phyloP scores from a whole-genome alignment of 2,113 vertebrate species.

The Mus musculus region DNA sequence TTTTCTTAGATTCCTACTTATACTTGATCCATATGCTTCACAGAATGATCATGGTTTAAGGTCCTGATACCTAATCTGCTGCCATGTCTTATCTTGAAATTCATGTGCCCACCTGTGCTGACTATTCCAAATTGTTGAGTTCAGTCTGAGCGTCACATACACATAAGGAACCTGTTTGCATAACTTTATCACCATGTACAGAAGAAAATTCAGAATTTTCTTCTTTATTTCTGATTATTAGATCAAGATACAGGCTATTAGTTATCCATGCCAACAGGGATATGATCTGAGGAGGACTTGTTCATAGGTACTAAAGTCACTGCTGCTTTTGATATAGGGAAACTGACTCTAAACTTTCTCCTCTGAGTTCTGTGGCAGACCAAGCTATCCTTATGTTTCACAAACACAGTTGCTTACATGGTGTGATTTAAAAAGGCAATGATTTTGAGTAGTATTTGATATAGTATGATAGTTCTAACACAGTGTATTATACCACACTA shows the following conservation, averaged over 20 bases:
- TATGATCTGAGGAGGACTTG: neutral
- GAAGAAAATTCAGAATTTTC: neutral
- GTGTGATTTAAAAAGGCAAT: neutral
- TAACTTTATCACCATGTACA: too few species aligned
- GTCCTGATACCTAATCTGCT: accelerated
- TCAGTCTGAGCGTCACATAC: neutral
- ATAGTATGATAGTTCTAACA: neutral
- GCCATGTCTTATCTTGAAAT: neutral
- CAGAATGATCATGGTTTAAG: neutral
- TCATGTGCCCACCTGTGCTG: neutral
- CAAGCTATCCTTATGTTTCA: neutral
- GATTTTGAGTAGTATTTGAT: neutral
- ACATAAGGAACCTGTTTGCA: neutral
- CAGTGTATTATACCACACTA: neutral
- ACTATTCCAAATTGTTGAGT: neutral
- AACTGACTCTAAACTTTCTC: neutral
- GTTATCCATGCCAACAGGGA: neutral
- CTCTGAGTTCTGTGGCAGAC: neutral
- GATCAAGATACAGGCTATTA: neutral
- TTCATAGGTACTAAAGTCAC: neutral
- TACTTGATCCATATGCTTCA: neutral
- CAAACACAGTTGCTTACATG: neutral
- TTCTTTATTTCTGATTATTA: neutral
- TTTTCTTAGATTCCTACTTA: neutral
- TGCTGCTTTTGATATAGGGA: neutral